Evolutionary conservation across 92 coral and sea anemone genomes (phyloP).

Genomic region (Epizoanthus illoricatus): DNA sequence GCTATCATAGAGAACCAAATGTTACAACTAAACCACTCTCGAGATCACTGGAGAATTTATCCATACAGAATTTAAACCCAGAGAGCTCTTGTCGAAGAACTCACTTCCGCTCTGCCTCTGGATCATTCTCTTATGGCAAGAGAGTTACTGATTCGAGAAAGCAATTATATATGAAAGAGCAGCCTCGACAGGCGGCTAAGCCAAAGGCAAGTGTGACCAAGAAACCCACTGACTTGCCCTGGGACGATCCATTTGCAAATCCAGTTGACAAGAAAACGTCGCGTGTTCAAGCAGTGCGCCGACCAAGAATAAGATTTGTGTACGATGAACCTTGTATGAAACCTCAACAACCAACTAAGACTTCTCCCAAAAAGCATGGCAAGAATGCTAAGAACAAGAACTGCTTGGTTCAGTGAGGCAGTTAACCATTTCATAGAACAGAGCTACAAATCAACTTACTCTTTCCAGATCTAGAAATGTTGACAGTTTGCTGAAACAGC

Average conservation of each 20-base stretch:
- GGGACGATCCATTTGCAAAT: slow-evolving; percentile 99
- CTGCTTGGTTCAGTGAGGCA: slow-evolving; percentile 75
- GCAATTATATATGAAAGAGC: slow-evolving; percentile 30
- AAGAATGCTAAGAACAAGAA: slow-evolving; percentile 58
- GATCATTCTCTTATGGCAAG: slow-evolving; percentile 48
- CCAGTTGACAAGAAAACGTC: slow-evolving; percentile 87
- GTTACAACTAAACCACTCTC: slow-evolving; percentile 69
- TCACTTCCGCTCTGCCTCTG: slow-evolving; percentile 63
- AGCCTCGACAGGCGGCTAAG: slow-evolving; percentile 46
- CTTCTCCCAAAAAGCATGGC: slow-evolving; percentile 53
- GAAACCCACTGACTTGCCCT: slow-evolving; percentile 77
- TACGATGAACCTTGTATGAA: slow-evolving; percentile 33
- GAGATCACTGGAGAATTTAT: slow-evolving; percentile 77
- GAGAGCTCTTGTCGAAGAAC: slow-evolving; percentile 46
- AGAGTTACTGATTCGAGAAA: slow-evolving; percentile 32
- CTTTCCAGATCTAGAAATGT: too few species aligned
- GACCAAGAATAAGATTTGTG: slow-evolving; percentile 69
- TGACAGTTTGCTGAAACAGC: too few species aligned
- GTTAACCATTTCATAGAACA: neutral
- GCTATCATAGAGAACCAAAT: slow-evolving; percentile 45
- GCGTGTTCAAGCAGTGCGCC: slow-evolving; percentile 51
- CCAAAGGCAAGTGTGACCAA: slow-evolving; percentile 49
- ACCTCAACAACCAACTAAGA: slow-evolving; percentile 35
- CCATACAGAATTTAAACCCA: slow-evolving; percentile 35
- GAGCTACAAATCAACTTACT: neutral